Conservation (phyloP, 2,888 invertebrate genomes). For the Pycnomerus fuliginosus region DNA sequence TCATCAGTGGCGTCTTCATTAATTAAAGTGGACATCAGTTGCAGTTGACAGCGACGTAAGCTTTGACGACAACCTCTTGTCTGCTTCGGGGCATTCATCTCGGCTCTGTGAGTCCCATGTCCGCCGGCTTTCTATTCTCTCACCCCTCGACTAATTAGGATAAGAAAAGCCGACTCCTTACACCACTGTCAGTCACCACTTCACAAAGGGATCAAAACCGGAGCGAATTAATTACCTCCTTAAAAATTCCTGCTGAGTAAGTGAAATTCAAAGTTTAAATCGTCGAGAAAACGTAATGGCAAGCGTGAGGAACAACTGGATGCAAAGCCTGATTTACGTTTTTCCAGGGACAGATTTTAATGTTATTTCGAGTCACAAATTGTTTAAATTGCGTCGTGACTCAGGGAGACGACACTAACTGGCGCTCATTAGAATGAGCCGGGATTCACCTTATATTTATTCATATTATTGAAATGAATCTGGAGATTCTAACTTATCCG, state of each 20-base stretch:
- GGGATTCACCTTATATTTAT: conserved; percentile 54
- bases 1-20: conserved; percentile 16
- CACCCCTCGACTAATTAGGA: conserved; percentile 30
- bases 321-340: conserved; percentile 56
- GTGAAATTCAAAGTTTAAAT: no score
- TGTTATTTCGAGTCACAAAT: conserved; percentile 58
- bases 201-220: conserved; percentile 26
- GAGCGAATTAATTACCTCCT: conserved; percentile 30
- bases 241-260: no score
- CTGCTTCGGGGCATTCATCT: conserved; percentile 13
- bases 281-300: no score
- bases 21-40: conserved; percentile 23
- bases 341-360: conserved; percentile 56
- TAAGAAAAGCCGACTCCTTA: conserved; percentile 30
- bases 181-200: conserved; percentile 29
- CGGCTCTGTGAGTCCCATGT: conserved; percentile 16
- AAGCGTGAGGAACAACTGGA: conserved; percentile 42
- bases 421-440: conserved; percentile 54
- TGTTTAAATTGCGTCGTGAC: conserved; percentile 58
- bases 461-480: conserved; percentile 55
- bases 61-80: conserved; percentile 11
- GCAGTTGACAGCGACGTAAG: conserved; percentile 20
- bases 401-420: conserved; percentile 55
- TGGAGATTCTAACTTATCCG: conserved; percentile 34
- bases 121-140: conserved; percentile 31